Percentiles rank a stretch among this genome's conserved stretches.
Evolutionary conservation across 2,113 vertebrate species (phyloP).

Genomic region (Albula goreensis): DNA sequence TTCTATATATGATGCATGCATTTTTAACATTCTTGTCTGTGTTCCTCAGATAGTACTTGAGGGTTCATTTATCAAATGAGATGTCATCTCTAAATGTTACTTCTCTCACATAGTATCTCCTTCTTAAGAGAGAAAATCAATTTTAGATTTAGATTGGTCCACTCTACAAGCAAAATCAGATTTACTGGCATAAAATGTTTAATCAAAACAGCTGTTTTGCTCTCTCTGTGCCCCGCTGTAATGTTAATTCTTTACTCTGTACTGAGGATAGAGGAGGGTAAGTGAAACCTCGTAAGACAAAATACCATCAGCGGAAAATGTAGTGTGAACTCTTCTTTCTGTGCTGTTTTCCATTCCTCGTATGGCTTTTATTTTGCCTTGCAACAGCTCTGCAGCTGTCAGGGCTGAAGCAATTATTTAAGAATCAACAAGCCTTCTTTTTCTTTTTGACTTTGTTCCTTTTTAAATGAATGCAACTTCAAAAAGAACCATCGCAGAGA

Average conservation of each 20-base stretch:
- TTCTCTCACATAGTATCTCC: background rate
- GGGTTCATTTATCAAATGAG: background rate
- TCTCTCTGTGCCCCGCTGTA: background rate
- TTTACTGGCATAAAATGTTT: slow-evolving; percentile 9
- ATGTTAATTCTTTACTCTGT: background rate
- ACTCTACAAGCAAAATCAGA: background rate
- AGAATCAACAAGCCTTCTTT: background rate
- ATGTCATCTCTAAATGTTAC: background rate
- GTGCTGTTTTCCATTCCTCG: background rate
- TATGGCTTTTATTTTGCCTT: background rate
- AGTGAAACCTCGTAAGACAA: background rate
- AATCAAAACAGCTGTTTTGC: slow-evolving; percentile 2
- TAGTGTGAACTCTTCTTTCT: background rate
- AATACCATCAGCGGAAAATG: background rate
- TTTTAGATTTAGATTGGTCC: slow-evolving; percentile 17
- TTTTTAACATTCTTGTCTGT: background rate
- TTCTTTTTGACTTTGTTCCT: background rate
- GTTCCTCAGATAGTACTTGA: background rate
- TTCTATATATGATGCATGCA: background rate
- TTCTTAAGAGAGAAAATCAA: background rate
- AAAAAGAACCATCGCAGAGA: background rate
- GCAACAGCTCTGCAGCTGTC: background rate
- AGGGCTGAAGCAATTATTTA: slow-evolving; percentile 4
- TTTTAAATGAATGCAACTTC: background rate
- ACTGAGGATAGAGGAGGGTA: background rate